These are phyloP conservation scores for Notamacropus eugenii DNA, from an alignment of 2,797 vertebrate species.

Conservation along the genomic window DNA sequence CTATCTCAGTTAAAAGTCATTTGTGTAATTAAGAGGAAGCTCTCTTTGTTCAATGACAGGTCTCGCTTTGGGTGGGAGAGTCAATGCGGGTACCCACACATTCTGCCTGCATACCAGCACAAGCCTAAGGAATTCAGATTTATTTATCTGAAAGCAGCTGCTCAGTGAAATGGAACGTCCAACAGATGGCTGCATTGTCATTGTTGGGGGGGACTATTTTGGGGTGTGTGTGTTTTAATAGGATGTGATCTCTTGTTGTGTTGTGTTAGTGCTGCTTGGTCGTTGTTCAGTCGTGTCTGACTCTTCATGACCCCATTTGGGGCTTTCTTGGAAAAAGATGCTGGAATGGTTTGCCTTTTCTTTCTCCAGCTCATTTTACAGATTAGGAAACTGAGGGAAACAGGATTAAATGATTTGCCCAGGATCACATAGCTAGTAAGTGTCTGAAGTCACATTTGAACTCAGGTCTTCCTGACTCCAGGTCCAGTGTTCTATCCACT, in stretches of 20 bases:
- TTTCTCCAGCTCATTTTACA: neutral
- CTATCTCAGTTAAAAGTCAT: slow-evolving; percentile 42
- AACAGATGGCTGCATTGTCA: slow-evolving; percentile 82
- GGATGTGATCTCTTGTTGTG: slow-evolving; percentile 22
- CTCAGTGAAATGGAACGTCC: slow-evolving; percentile 78
- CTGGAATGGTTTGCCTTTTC: neutral
- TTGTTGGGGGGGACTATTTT: slow-evolving; percentile 76
- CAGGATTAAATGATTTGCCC: neutral
- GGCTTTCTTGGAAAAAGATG: neutral
- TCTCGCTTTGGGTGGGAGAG: slow-evolving; percentile 76
- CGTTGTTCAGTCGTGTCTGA: neutral
- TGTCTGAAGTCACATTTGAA: neutral
- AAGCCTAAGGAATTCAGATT: slow-evolving; percentile 77
- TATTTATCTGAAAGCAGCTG: slow-evolving; percentile 79
- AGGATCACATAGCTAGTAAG: neutral
- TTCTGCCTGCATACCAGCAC: slow-evolving; percentile 73
- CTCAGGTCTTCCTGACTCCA: neutral
- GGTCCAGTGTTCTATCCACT: neutral
- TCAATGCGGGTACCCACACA: slow-evolving; percentile 75
- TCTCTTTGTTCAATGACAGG: slow-evolving; percentile 74
- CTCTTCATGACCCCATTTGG: neutral
- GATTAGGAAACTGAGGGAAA: neutral
- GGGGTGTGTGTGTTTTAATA: slow-evolving; percentile 36
- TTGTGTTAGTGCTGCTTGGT: neutral
- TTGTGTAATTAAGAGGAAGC: slow-evolving; percentile 56